These are phyloP conservation scores for Apocrypta bakeri DNA, from an alignment of 1,140 invertebrate genomes.

Conservation along the genomic window DNA sequence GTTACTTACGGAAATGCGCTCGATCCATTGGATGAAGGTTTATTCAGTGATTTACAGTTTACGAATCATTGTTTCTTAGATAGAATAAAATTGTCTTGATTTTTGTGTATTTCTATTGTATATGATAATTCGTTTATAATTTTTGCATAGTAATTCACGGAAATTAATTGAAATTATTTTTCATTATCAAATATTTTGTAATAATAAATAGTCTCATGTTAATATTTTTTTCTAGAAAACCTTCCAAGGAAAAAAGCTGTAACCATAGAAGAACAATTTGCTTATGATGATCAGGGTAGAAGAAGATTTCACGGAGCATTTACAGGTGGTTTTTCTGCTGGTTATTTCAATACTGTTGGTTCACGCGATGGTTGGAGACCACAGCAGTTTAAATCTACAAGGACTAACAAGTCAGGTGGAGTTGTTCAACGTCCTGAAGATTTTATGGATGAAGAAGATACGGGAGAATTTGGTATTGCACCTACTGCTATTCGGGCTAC, in stretches of 20 bases:
- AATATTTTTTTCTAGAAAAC: slow-evolving; percentile 79
- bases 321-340: slow-evolving; percentile 98
- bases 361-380: slow-evolving; percentile 97
- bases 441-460: slow-evolving; percentile 99
- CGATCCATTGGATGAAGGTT: slow-evolving; percentile 87
- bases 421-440: slow-evolving; percentile 85
- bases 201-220: too few species aligned
- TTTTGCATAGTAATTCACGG: not conserved
- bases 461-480: slow-evolving; percentile 96
- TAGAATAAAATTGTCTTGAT: not conserved
- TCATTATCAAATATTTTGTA: too few species aligned
- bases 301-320: slow-evolving; percentile 98
- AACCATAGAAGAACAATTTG: slow-evolving; percentile 91
- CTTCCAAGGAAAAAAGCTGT: slow-evolving; percentile 87
- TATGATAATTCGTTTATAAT: not conserved
- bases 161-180: too few species aligned
- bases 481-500: slow-evolving; percentile 88
- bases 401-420: slow-evolving; percentile 78
- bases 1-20: slow-evolving; percentile 85
- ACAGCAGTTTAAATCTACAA: slow-evolving; percentile 92
- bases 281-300: slow-evolving; percentile 91
- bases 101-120: not conserved
- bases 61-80: slow-evolving; percentile 10
- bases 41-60: slow-evolving; percentile 44
- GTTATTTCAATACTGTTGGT: slow-evolving; percentile 97